Evolutionary conservation across 2,797 vertebrate genomes (phyloP).

Genomic region (Silurus lanzhouensis): DNA sequence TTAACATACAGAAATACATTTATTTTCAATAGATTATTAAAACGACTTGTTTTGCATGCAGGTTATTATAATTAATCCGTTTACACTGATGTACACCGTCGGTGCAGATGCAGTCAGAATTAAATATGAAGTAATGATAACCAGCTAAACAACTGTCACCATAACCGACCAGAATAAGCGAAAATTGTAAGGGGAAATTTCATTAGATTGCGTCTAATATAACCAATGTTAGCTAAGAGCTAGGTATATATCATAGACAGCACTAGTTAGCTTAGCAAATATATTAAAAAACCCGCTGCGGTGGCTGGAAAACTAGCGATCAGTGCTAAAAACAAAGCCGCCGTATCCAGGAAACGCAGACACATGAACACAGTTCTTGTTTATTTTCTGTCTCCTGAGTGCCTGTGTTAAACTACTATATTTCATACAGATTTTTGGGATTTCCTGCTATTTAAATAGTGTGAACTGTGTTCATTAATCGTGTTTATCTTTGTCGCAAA

Average conservation of each 20-base stretch:
- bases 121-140: neutral
- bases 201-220: neutral
- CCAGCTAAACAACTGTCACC: slow-evolving; percentile 8
- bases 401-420: neutral
- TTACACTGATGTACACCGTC: neutral
- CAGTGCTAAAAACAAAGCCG: slow-evolving; percentile 79
- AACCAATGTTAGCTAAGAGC: slow-evolving; percentile 8
- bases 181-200: neutral
- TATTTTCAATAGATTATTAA: neutral
- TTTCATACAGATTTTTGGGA: too few species aligned
- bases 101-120: neutral
- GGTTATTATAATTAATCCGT: neutral
- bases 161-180: neutral
- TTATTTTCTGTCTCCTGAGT: slow-evolving; percentile 24
- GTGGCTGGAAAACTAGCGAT: slow-evolving; percentile 52
- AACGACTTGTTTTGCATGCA: neutral
- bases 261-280: slow-evolving; percentile 15
- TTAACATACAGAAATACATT: neutral
- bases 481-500: slow-evolving; percentile 21
- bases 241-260: neutral
- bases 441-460: neutral
- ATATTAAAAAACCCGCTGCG: slow-evolving; percentile 11
- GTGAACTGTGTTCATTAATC: neutral
- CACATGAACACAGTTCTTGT: slow-evolving; percentile 42
- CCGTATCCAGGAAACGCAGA: slow-evolving; percentile 81